Percentiles rank a stretch among this genome's conserved stretches.
These are phyloP conservation scores for Arctocebus calabarensis DNA, from an alignment of 2,797 vertebrate genomes.

Conservation along the genomic window DNA sequence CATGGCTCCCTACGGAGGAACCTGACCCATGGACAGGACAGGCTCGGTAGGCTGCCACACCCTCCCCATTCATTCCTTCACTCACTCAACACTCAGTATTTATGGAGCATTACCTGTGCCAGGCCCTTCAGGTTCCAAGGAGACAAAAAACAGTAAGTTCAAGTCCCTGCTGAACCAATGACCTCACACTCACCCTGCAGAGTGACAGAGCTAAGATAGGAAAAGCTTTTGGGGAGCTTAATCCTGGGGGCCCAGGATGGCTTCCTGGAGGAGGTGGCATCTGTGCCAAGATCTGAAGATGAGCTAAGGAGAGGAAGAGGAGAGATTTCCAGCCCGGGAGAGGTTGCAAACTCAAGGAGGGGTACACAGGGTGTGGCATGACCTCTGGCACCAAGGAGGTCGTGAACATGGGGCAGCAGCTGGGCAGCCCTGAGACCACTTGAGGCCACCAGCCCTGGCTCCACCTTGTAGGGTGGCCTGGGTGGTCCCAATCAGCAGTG, in stretches of 20 bases:
- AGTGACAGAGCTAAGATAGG: background rate
- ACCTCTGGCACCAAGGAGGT: background rate
- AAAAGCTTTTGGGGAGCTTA: background rate
- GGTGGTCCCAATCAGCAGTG: background rate
- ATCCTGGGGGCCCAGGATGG: background rate
- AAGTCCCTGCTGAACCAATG: background rate
- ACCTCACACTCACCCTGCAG: background rate
- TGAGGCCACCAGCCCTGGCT: background rate
- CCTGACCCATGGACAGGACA: background rate
- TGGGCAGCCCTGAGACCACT: background rate
- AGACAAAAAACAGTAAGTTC: background rate
- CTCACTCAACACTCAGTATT: constrained; percentile 58
- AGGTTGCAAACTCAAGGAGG: background rate
- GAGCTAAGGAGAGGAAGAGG: background rate
- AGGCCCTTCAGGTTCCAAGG: background rate
- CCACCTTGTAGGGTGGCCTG: background rate
- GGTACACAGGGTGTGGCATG: background rate
- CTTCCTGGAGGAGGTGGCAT: background rate
- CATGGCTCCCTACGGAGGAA: background rate
- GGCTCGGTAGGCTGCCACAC: background rate
- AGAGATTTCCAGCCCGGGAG: background rate
- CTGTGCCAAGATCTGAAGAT: background rate
- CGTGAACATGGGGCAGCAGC: background rate
- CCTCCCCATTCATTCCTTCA: rapidly evolving
- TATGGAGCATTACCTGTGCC: background rate